phyloP scores from a whole-genome alignment of 2,888 invertebrate species.

The Heliconius hortense region DNA sequence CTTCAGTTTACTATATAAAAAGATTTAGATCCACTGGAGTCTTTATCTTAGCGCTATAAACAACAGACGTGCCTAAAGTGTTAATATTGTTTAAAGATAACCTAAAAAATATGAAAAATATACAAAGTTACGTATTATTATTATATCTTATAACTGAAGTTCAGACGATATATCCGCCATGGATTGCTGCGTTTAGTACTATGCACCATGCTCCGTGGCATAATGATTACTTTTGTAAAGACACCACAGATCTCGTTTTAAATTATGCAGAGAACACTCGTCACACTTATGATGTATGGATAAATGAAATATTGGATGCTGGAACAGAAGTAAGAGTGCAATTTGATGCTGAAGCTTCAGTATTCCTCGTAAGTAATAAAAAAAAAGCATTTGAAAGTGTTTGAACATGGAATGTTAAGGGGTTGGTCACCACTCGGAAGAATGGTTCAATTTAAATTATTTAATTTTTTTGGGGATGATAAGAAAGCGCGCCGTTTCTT shows the following conservation, averaged over 20 bases:
- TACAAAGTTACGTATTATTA: background rate
- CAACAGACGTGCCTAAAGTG: background rate
- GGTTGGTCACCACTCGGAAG: too few relatives aligned
- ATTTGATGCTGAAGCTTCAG: slow-evolving; percentile 16
- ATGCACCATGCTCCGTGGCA: slow-evolving; percentile 2
- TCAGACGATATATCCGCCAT: background rate
- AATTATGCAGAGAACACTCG: background rate
- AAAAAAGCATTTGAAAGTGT: background rate
- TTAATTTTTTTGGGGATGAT: too few relatives aligned
- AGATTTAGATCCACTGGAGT: background rate
- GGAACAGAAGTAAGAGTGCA: slow-evolving; percentile 12
- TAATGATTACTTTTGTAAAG: slow-evolving; percentile 15
- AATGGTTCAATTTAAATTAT: too few relatives aligned
- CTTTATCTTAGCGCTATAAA: background rate
- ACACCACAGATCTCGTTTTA: background rate
- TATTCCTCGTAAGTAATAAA: slow-evolving; percentile 7
- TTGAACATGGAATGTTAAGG: background rate
- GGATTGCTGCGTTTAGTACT: background rate
- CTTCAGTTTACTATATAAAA: background rate
- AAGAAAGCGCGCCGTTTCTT: too few relatives aligned
- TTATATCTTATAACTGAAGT: background rate
- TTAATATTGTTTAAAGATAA: background rate
- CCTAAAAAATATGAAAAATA: background rate
- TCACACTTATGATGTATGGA: background rate
- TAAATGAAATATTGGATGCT: background rate